Percentiles rank a stretch among this genome's conserved stretches.
These are phyloP conservation scores for Lagorchestes hirsutus DNA, from an alignment of 2,797 vertebrate species.

Conservation along the genomic window DNA sequence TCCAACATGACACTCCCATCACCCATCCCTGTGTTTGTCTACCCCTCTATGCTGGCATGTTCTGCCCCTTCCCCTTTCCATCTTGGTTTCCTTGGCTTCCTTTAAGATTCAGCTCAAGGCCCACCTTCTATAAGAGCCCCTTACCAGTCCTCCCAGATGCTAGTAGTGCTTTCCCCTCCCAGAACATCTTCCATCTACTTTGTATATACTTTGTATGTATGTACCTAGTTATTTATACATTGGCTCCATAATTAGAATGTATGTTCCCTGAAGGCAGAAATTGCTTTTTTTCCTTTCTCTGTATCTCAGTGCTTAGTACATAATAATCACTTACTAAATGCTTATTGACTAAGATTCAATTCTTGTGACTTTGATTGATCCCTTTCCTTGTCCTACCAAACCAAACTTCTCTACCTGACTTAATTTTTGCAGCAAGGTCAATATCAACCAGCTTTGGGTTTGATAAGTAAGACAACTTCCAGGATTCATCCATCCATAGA, in stretches of 20 bases:
- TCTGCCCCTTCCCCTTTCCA: too few relatives aligned
- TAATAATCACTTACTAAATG: too few relatives aligned
- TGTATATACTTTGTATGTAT: neutral
- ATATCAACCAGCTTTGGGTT: neutral
- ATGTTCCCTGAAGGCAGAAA: neutral
- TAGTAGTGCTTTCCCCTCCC: neutral
- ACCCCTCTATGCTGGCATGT: too few relatives aligned
- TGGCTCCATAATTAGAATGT: neutral
- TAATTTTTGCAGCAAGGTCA: neutral
- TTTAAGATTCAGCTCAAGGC: neutral
- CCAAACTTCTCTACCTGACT: neutral
- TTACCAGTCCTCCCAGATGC: neutral
- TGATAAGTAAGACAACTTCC: neutral
- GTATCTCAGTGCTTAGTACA: too few relatives aligned
- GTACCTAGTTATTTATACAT: neutral
- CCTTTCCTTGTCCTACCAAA: neutral
- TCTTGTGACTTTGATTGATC: neutral
- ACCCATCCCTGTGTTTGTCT: too few relatives aligned
- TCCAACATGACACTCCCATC: too few relatives aligned
- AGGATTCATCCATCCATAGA: neutral
- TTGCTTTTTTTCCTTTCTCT: too few relatives aligned
- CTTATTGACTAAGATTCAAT: neutral
- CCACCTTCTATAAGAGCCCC: neutral
- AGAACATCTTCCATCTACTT: neutral
- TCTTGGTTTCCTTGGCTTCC: too few relatives aligned